Percentiles rank a stretch among this genome's conserved stretches.
phyloP scores from a whole-genome alignment of 2,888 invertebrate genomes.

The Ctena decussata region DNA sequence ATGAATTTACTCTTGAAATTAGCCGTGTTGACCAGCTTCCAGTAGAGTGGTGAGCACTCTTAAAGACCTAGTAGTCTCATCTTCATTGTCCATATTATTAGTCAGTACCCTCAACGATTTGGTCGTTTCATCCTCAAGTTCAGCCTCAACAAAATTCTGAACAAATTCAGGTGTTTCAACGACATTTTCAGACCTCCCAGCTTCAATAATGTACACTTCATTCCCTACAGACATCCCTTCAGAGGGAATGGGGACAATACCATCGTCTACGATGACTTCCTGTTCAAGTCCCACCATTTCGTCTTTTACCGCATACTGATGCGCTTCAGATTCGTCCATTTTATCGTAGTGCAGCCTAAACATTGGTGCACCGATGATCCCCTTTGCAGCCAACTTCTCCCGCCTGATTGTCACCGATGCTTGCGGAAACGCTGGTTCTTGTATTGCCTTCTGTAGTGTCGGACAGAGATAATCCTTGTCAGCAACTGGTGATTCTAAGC shows the following conservation, averaged over 20 bases:
- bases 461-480: conserved; percentile 31
- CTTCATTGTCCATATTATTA: not conserved
- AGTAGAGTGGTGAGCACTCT: conserved; percentile 26
- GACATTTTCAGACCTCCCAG: not conserved
- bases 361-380: not conserved
- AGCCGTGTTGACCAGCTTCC: conserved; percentile 43
- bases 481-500: conserved; percentile 40
- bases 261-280: not conserved
- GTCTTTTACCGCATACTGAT: not conserved
- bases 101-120: not conserved
- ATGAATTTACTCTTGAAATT: not conserved
- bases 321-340: not conserved
- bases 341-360: not conserved
- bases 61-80: not conserved
- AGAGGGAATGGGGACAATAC: not conserved
- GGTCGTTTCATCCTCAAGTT: conserved; percentile 25
- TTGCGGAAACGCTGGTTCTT: conserved; percentile 57
- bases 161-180: not conserved
- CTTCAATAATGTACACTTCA: not conserved
- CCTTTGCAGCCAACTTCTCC: conserved; percentile 3
- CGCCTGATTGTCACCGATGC: conserved; percentile 52
- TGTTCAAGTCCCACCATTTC: not conserved
- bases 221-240: not conserved
- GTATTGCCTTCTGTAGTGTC: conserved; percentile 38
- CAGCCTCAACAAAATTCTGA: conserved; percentile 21